Evolutionary conservation across 2,797 vertebrate genomes (phyloP).

Genomic region (Scleropages formosus): DNA sequence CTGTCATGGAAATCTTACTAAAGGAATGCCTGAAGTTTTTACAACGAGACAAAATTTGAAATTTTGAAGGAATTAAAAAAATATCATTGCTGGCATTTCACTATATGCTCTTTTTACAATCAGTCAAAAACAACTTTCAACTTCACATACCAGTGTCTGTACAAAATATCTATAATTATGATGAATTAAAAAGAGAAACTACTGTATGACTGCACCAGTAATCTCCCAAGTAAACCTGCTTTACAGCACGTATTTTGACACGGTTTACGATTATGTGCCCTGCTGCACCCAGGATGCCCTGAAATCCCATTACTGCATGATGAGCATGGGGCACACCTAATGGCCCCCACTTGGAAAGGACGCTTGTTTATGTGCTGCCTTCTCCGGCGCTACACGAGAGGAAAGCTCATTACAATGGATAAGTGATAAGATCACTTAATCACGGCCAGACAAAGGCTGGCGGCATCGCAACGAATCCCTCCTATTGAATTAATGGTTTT

Average conservation of each 20-base stretch:
- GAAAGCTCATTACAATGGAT: conserved; percentile 69
- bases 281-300: background rate
- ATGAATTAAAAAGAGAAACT: too few species aligned
- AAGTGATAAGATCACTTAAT: conserved; percentile 70
- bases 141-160: too few species aligned
- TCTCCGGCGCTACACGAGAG: conserved; percentile 14
- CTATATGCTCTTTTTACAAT: too few species aligned
- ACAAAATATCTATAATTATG: too few species aligned
- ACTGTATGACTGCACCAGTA: too few species aligned
- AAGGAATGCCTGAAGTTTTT: conserved; percentile 9
- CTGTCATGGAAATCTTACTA: background rate
- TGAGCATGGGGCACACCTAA: background rate
- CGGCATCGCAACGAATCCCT: conserved; percentile 58
- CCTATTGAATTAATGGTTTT: conserved; percentile 69
- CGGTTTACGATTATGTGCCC: too few species aligned
- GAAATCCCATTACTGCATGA: conserved; percentile 16
- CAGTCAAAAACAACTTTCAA: too few species aligned
- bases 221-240: too few species aligned
- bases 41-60: background rate
- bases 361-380: conserved; percentile 24
- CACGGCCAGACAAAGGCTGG: conserved; percentile 66
- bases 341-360: background rate
- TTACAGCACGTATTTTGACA: too few species aligned
- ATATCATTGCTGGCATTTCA: background rate
- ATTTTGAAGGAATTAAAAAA: background rate